Percentiles rank a stretch among this genome's conserved stretches.
These are phyloP conservation scores for Hestina assimilis DNA, from an alignment of 1,140 invertebrate genomes.

Conservation along the genomic window DNA sequence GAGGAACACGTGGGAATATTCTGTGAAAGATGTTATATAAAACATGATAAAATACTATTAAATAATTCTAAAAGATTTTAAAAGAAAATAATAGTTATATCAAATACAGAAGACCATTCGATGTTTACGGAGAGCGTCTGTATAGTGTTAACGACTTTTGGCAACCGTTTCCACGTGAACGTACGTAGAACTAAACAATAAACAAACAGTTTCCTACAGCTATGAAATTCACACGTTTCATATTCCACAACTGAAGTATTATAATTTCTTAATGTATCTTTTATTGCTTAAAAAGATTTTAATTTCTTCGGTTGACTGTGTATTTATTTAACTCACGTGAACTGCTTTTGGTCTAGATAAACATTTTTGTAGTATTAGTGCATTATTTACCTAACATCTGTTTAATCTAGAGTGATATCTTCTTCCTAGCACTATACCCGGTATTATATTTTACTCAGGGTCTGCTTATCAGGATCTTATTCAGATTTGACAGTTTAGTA, in stretches of 20 bases:
- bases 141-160: slow-evolving; percentile 62
- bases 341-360: no score
- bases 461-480: no score
- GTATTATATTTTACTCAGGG: no score
- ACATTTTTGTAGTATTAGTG: no score
- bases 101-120: slow-evolving; percentile 25
- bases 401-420: no score
- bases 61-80: no score
- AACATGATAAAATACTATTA: no score
- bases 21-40: no score
- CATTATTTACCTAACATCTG: no score
- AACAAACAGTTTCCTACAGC: slow-evolving; percentile 52
- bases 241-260: slow-evolving; percentile 26
- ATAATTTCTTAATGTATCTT: slow-evolving; percentile 2
- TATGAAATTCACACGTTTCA: slow-evolving; percentile 41
- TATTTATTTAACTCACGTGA: neutral
- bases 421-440: no score
- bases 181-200: slow-evolving; percentile 49
- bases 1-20: no score
- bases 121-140: slow-evolving; percentile 55
- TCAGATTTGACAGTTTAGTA: no score
- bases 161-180: slow-evolving; percentile 38
- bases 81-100: slow-evolving; percentile 33
- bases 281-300: neutral
- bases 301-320: neutral